phyloP scores from a whole-genome alignment of 2,113 vertebrate species.

The Calypte anna region DNA sequence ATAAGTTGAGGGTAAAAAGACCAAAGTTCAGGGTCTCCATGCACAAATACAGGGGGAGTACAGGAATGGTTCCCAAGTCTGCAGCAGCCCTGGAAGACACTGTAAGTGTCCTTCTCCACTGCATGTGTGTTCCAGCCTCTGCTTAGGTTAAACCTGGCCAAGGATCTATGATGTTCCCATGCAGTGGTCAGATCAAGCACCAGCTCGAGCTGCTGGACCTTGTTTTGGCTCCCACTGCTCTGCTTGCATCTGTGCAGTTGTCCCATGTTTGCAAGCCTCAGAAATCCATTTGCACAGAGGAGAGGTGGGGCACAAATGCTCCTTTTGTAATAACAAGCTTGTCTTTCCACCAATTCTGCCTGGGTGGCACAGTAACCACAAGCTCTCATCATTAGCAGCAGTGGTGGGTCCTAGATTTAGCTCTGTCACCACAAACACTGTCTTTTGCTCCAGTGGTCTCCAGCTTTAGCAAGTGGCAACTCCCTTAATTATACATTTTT shows the following conservation, averaged over 20 bases:
- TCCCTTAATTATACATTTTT: conserved; percentile 72
- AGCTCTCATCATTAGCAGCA: conserved; percentile 56
- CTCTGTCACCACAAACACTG: conserved; percentile 64
- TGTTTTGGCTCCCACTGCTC: neutral
- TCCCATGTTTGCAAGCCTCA: neutral
- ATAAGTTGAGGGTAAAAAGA: neutral
- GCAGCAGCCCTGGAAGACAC: neutral
- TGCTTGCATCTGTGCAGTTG: neutral
- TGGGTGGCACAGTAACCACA: conserved; percentile 61
- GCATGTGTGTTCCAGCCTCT: neutral
- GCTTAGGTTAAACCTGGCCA: neutral
- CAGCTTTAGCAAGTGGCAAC: conserved; percentile 63
- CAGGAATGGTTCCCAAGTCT: neutral
- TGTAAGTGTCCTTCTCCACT: neutral
- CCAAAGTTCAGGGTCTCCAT: neutral
- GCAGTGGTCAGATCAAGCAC: neutral
- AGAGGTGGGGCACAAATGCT: neutral
- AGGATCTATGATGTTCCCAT: neutral
- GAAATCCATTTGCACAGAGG: neutral
- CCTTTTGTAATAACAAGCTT: conserved; percentile 17
- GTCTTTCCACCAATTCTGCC: conserved; percentile 12
- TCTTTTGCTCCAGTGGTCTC: conserved; percentile 40
- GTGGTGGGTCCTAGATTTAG: conserved; percentile 69
- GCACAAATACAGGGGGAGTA: neutral
- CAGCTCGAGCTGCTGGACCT: neutral